Evolutionary conservation across 1,140 invertebrate genomes (phyloP).

Genomic region (Drosophila trapezifrons): DNA sequence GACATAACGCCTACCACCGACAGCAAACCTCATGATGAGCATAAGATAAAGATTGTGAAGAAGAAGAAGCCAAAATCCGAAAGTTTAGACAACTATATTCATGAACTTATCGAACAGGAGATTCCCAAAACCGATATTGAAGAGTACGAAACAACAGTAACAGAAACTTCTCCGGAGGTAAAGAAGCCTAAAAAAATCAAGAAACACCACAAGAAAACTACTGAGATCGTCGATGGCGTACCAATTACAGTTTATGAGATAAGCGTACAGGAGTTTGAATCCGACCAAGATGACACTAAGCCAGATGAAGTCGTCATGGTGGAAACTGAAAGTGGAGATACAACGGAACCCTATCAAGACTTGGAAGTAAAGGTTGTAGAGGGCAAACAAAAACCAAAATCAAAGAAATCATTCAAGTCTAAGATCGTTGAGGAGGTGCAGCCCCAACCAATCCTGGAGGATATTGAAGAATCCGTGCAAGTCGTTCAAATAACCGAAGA

Average conservation of each 20-base stretch:
- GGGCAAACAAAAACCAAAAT: slow-evolving; percentile 50
- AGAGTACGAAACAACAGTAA: slow-evolving; percentile 43
- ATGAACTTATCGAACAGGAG: slow-evolving; percentile 72
- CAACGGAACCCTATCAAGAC: slow-evolving; percentile 31
- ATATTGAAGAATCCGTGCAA: slow-evolving; percentile 53
- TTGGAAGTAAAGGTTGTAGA: slow-evolving; percentile 59
- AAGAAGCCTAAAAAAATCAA: slow-evolving; percentile 77
- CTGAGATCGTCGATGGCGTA: slow-evolving; percentile 61
- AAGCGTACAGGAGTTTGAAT: slow-evolving; percentile 58
- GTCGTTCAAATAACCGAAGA: slow-evolving; percentile 26
- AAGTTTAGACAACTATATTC: slow-evolving; percentile 64
- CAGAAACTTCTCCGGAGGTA: slow-evolving; percentile 35
- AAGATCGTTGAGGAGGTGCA: slow-evolving; percentile 34
- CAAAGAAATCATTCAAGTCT: slow-evolving; percentile 51
- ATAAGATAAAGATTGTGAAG: slow-evolving; percentile 62
- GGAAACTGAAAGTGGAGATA: slow-evolving; percentile 42
- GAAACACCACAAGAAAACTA: slow-evolving; percentile 67
- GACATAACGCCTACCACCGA: slow-evolving; percentile 78
- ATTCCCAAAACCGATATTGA: slow-evolving; percentile 64
- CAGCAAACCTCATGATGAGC: slow-evolving; percentile 57
- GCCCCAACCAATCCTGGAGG: slow-evolving; percentile 50
- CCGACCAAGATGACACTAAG: slow-evolving; percentile 37
- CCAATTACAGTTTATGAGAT: slow-evolving; percentile 66
- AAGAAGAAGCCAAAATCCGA: slow-evolving; percentile 62
- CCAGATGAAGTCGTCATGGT: slow-evolving; percentile 12